phyloP scores from a whole-genome alignment of 2,888 invertebrate genomes.

The Prenolepis imparis region DNA sequence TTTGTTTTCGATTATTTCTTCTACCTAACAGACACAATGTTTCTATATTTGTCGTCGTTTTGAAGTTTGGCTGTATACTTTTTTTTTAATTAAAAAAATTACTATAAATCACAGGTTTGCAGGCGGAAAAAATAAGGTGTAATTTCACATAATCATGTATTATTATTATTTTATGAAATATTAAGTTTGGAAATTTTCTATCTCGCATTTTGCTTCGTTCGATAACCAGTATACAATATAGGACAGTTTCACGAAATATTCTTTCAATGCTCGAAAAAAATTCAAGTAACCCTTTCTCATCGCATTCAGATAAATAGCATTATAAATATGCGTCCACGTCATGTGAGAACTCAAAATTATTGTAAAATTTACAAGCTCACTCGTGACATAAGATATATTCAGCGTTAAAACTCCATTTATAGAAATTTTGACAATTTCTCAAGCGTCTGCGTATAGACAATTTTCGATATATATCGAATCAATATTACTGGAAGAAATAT shows the following conservation, averaged over 20 bases:
- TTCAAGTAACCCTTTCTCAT: not conserved
- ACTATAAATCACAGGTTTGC: slow-evolving; percentile 50
- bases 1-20: slow-evolving; percentile 47
- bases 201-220: slow-evolving; percentile 25
- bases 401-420: slow-evolving; percentile 14
- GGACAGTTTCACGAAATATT: not conserved
- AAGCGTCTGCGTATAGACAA: slow-evolving; percentile 27
- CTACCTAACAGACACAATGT: slow-evolving; percentile 39
- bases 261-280: not conserved
- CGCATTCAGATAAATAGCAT: slow-evolving; percentile 2
- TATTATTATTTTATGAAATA: not conserved
- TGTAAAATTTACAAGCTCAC: slow-evolving; percentile 41
- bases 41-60: slow-evolving; percentile 47
- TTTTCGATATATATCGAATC: slow-evolving; percentile 19
- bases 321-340: not conserved
- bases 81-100: slow-evolving; percentile 19
- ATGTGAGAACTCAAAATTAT: not conserved
- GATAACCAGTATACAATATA: not conserved
- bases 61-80: slow-evolving; percentile 41
- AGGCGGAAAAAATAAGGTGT: slow-evolving; percentile 25
- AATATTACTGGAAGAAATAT: not conserved
- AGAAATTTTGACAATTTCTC: slow-evolving; percentile 19
- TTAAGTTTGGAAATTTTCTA: slow-evolving; percentile 58
- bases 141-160: slow-evolving; percentile 34
- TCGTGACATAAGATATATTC: slow-evolving; percentile 12